phyloP scores from a whole-genome alignment of 2,113 vertebrate species.

The Sylvicapra grimmia region DNA sequence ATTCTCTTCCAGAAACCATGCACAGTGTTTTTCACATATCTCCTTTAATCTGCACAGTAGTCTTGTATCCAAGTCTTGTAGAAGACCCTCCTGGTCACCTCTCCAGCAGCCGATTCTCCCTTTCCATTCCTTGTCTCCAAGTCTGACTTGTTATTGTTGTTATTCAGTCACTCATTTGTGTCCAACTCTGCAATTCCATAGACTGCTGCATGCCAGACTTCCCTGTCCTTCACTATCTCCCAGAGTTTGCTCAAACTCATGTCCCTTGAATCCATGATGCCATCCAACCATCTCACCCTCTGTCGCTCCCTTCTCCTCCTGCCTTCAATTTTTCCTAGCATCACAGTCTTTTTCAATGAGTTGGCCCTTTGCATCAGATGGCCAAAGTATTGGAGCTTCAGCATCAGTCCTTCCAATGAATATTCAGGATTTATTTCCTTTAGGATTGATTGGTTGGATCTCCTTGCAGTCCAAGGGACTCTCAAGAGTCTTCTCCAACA shows the following conservation, averaged over 20 bases:
- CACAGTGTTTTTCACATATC: background rate
- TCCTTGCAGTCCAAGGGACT: background rate
- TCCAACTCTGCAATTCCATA: background rate
- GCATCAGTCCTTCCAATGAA: background rate
- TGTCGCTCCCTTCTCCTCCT: background rate
- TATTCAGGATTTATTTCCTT: background rate
- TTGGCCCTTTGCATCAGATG: background rate
- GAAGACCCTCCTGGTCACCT: background rate
- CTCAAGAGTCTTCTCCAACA: background rate
- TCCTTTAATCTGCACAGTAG: background rate
- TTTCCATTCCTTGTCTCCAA: background rate
- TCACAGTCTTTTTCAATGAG: background rate
- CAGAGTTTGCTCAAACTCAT: background rate
- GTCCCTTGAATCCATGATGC: background rate
- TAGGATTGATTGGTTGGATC: background rate
- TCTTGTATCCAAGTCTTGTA: background rate
- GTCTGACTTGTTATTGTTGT: background rate
- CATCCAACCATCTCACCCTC: background rate
- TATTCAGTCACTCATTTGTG: background rate
- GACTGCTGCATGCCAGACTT: background rate
- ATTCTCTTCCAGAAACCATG: background rate
- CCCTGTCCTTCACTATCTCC: background rate
- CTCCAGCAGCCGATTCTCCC: background rate
- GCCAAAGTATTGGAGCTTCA: background rate
- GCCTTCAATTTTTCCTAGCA: background rate